Evolutionary conservation across 2,888 invertebrate species (phyloP), one percentile per base, ranked within the genome.

Genomic region (Trachelus stipa): DNA sequence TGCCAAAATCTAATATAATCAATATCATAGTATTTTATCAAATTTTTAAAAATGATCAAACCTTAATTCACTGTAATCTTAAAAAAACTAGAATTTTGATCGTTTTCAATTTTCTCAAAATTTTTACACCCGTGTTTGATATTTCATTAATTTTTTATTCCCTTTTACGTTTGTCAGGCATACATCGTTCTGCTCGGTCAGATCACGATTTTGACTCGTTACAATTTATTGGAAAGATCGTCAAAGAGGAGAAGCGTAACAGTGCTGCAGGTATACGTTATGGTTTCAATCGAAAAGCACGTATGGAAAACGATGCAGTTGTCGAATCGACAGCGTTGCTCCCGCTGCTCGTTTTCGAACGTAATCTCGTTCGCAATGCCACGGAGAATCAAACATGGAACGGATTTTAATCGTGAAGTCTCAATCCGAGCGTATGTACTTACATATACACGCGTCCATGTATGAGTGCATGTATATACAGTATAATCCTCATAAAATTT

Each of bases 361-460:
- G 71, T 71, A n/a, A 71, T 71, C 71, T 71, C 71, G 31, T 34
- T 34, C 31, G 71, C 33, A 71, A 56, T 56, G 40, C 40, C 23
- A 34, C 71, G 31, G 33, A 30, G 71, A 3, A 71, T 34, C 31
- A 30, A 34, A 71, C 71, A 34, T 31, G 71, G 71, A 33, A 31
- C 31, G 12, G 33, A 34, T 71, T 71, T 71, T 71, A 71, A 71
- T 71, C 71, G 71, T 12, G 71, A 71, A 71, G 71, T 33, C 31
- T 71, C 30, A 31, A 34, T 71, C 33, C 71, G 9, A 56, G 15
- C 40, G 40, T 56, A 23, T 23, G 6, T 40, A 23, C 6, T 23
- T 40, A 23, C 15, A 40, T 40, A 40, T 40, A 23, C 40, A 40
- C 15, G 23, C 15, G 40, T 56, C 2, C 40, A 56, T 23, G 40